Percentiles rank a stretch among this genome's conserved stretches.
Conservation (phyloP, 35 echinoderm and acorn worm species). For the Apostichopus japonicus region DNA sequence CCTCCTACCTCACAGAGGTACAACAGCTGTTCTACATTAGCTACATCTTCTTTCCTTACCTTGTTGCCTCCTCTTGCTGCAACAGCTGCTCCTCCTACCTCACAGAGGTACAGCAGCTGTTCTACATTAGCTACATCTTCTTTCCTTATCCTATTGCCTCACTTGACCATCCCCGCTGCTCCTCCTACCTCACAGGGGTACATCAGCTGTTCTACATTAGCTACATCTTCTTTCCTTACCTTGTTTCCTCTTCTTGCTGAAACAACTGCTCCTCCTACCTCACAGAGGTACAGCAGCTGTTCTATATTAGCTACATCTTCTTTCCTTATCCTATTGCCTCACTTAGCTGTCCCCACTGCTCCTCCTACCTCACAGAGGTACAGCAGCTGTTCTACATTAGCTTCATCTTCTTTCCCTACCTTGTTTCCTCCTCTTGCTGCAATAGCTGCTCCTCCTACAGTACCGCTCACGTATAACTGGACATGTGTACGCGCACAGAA, state of each 20-base stretch:
- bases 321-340: slow-evolving; percentile 41
- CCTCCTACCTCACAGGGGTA: not conserved
- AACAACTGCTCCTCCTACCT: slow-evolving; percentile 55
- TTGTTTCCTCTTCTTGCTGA: slow-evolving; percentile 40
- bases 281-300: too few relatives aligned
- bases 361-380: too few relatives aligned
- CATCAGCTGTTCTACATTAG: too few relatives aligned
- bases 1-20: slow-evolving; percentile 3
- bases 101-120: too few relatives aligned
- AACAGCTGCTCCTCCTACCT: slow-evolving; percentile 52
- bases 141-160: slow-evolving; percentile 32
- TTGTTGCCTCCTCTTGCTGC: slow-evolving; percentile 46
- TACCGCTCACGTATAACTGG: too few relatives aligned
- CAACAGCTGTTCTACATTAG: too few relatives aligned
- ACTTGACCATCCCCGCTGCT: slow-evolving; percentile 30
- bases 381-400: too few relatives aligned
- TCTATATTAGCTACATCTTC: too few relatives aligned
- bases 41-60: not conserved
- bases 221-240: slow-evolving; percentile 3
- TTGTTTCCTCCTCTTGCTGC: slow-evolving; percentile 44
- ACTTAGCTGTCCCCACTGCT: slow-evolving; percentile 34
- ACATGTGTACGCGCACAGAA: too few relatives aligned
- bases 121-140: too few relatives aligned
- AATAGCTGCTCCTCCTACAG: slow-evolving; percentile 54
- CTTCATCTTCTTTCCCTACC: not conserved